A percentile compares a stretch with the other conserved stretches of the same genome.
Conservation (phyloP, 2,113 vertebrate species). For the Pipa parva region DNA sequence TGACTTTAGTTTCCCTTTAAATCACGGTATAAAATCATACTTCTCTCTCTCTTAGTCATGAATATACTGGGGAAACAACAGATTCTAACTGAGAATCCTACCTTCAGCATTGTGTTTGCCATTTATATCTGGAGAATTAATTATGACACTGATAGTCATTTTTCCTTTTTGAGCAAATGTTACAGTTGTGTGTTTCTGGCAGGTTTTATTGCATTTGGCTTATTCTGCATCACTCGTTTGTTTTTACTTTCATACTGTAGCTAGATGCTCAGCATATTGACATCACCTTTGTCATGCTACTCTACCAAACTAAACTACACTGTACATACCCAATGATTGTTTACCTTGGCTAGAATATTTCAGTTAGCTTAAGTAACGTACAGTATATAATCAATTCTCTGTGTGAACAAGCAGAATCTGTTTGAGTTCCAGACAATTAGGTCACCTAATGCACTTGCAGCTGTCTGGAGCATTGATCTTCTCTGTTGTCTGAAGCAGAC, state of each 20-base stretch:
- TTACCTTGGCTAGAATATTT: slow-evolving; percentile 22
- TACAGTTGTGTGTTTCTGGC: too few species aligned
- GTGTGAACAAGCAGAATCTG: not conserved
- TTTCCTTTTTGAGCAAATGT: too few species aligned
- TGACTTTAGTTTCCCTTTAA: too few species aligned
- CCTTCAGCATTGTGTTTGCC: too few species aligned
- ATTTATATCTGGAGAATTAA: too few species aligned
- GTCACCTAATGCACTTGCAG: slow-evolving; percentile 25
- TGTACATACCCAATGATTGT: slow-evolving; percentile 1
- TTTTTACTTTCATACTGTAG: not conserved
- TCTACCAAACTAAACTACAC: not conserved
- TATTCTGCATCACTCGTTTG: too few species aligned
- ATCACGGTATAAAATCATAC: too few species aligned
- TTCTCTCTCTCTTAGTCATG: too few species aligned
- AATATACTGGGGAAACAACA: too few species aligned
- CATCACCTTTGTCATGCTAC: not conserved
- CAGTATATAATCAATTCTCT: slow-evolving; percentile 2
- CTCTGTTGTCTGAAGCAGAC: slow-evolving; percentile 27
- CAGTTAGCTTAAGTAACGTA: not conserved
- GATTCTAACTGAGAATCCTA: too few species aligned
- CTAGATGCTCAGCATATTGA: not conserved
- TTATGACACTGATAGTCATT: too few species aligned
- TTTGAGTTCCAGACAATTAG: slow-evolving; percentile 33
- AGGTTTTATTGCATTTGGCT: too few species aligned
- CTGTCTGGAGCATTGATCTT: not conserved